Conservation (phyloP, 2,113 vertebrate genomes). For the Cricetomys ansorgei region DNA sequence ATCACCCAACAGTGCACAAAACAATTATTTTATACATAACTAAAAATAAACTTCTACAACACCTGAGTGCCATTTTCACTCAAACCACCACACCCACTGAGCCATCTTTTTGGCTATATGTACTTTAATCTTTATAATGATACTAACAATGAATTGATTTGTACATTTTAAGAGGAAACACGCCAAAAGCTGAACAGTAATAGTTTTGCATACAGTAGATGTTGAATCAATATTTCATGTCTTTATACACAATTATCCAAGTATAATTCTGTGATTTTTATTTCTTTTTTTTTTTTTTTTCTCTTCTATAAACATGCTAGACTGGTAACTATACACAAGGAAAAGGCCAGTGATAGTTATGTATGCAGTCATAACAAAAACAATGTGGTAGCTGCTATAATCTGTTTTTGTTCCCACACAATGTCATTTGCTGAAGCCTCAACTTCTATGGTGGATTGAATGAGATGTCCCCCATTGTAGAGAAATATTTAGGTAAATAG, state of each 20-base stretch:
- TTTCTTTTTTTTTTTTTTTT: conserved; percentile 12
- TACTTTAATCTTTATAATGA: too few relatives aligned
- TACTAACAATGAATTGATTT: neutral
- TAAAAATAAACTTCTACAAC: too few relatives aligned
- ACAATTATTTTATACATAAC: too few relatives aligned
- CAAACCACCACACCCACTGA: neutral
- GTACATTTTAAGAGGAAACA: neutral
- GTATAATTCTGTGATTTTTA: neutral
- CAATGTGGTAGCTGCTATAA: neutral
- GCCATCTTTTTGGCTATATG: neutral
- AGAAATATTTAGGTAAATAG: too few relatives aligned
- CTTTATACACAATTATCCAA: neutral
- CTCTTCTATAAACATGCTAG: neutral
- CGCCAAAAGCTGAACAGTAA: neutral
- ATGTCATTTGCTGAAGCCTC: neutral
- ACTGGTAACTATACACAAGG: neutral
- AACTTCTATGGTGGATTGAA: neutral
- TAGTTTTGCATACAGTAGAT: neutral
- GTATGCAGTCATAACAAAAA: neutral
- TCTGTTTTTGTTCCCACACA: neutral
- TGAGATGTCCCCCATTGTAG: neutral
- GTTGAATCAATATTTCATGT: conserved; percentile 13
- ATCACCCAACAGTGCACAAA: too few relatives aligned
- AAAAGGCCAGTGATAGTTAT: neutral
- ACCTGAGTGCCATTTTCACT: neutral